Conservation (phyloP, 2,888 invertebrate species). For the Cantharis rustica region DNA sequence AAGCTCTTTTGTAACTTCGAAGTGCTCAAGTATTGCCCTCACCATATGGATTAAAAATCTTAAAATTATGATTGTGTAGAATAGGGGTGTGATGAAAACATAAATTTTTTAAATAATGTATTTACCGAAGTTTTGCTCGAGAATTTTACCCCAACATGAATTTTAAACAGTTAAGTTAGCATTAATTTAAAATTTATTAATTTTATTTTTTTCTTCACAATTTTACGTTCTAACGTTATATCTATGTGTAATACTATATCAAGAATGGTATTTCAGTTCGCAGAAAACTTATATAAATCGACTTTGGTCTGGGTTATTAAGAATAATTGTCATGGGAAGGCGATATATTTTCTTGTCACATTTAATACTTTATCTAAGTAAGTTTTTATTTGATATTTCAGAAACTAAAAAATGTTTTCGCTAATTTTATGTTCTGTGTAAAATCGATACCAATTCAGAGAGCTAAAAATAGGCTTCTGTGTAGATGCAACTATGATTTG, state of each 20-base stretch:
- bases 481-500: neutral
- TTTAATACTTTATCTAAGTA: neutral
- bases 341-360: neutral
- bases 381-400: neutral
- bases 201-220: no score
- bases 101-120: neutral
- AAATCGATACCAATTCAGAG: neutral
- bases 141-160: neutral
- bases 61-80: neutral
- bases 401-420: neutral
- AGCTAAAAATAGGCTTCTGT: neutral
- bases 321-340: neutral
- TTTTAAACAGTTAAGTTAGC: neutral
- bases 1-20: neutral
- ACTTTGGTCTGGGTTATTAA: neutral
- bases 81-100: neutral
- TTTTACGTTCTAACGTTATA: no score
- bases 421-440: neutral
- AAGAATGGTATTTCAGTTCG: no score
- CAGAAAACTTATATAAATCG: neutral
- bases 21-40: neutral
- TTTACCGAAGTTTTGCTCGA: neutral
- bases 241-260: no score
- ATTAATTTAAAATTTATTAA: neutral
- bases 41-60: neutral